Evolutionary conservation across 2,113 vertebrate species (phyloP).

Genomic region (Pelecanus crispus): DNA sequence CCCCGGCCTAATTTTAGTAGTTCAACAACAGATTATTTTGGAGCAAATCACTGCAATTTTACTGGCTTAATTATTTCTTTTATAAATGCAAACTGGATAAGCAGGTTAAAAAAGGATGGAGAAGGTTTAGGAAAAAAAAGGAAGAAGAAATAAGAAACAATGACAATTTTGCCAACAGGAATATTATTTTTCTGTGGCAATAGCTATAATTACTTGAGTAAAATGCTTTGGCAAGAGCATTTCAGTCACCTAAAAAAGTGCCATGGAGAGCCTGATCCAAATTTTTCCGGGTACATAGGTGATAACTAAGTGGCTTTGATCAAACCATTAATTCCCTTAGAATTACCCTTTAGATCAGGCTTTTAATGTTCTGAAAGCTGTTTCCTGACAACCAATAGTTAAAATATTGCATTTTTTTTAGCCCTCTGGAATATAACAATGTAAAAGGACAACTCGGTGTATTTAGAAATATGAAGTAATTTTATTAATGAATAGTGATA

Average conservation of each 20-base stretch:
- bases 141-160: background rate
- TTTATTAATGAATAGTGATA: background rate
- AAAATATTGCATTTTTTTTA: background rate
- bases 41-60: background rate
- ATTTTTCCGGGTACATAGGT: background rate
- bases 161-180: background rate
- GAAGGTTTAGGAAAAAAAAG: background rate
- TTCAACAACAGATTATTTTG: background rate
- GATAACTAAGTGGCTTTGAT: background rate
- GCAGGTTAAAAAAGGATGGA: background rate
- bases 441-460: background rate
- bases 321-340: background rate
- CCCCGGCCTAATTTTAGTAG: background rate
- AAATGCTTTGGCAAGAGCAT: background rate
- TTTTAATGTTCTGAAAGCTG: background rate
- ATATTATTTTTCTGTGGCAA: background rate
- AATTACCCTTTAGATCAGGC: background rate
- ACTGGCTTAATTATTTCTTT: background rate
- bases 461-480: background rate
- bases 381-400: background rate
- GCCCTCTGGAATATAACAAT: background rate
- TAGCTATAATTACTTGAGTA: background rate
- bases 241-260: background rate
- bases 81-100: background rate
- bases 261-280: background rate